phyloP scores from a whole-genome alignment of 1,140 invertebrate species.

The Monochamus saltuarius region DNA sequence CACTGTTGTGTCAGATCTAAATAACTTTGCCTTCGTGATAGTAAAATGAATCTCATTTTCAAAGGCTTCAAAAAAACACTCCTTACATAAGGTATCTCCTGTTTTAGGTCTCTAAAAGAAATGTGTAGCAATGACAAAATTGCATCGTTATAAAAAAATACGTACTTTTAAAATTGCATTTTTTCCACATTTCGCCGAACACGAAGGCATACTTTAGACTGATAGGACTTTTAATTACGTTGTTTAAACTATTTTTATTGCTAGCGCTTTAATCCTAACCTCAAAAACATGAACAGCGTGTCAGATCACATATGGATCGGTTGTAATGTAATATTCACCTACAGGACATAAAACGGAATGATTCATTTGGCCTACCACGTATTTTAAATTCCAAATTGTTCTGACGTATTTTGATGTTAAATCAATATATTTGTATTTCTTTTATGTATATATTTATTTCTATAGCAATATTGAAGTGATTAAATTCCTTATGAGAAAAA shows the following conservation, averaged over 20 bases:
- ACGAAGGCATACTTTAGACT: constrained; percentile 63
- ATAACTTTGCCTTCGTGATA: constrained; percentile 82
- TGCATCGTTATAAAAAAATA: constrained; percentile 6
- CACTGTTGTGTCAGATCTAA: constrained; percentile 83
- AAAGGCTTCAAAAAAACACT: constrained; percentile 93
- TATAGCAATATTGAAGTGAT: too few species aligned
- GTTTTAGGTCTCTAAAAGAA: constrained; percentile 80
- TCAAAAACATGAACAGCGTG: too few species aligned
- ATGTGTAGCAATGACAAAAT: not conserved
- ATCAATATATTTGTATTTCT: too few species aligned
- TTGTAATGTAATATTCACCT: too few species aligned
- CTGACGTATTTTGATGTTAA: too few species aligned
- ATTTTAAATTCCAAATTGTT: too few species aligned
- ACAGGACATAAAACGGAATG: too few species aligned
- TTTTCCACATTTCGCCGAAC: constrained; percentile 69
- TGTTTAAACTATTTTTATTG: not conserved
- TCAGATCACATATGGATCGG: too few species aligned
- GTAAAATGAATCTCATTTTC: constrained; percentile 97
- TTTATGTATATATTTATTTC: too few species aligned
- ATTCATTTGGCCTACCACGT: too few species aligned
- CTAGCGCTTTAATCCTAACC: not conserved
- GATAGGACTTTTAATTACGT: not conserved
- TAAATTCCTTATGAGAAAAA: too few species aligned
- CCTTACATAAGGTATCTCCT: constrained; percentile 88
- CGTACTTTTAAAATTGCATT: constrained; percentile 71